These are phyloP conservation scores for Drepanosiphum platanoidis DNA, from an alignment of 2,888 invertebrate species.

Conservation along the genomic window DNA sequence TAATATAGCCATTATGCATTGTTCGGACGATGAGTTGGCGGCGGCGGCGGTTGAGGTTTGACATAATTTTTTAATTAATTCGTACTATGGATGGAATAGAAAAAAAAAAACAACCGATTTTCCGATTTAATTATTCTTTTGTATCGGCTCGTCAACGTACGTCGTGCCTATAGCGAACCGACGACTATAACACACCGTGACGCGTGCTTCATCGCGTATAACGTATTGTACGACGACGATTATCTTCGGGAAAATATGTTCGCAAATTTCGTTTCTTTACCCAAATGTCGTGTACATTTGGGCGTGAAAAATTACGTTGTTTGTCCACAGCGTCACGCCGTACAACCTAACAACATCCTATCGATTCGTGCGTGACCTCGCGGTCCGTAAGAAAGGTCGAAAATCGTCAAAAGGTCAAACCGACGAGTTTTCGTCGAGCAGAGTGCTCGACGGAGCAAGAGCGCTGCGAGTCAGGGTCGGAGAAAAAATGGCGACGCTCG, in stretches of 20 bases:
- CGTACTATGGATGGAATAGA: not conserved
- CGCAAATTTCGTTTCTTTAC: too few relatives aligned
- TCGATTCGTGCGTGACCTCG: too few relatives aligned
- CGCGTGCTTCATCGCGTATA: not conserved
- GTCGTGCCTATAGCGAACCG: not conserved
- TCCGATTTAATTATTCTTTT: conserved; percentile 26
- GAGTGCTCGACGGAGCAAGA: too few relatives aligned
- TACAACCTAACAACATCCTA: too few relatives aligned
- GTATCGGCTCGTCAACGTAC: not conserved
- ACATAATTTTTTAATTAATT: conserved; percentile 28
- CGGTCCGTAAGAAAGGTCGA: too few relatives aligned
- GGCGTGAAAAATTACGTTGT: too few relatives aligned
- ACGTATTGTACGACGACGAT: not conserved
- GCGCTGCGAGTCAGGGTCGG: too few relatives aligned
- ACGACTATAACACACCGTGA: not conserved
- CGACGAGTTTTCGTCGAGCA: too few relatives aligned
- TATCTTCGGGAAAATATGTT: too few relatives aligned
- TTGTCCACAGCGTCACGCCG: too few relatives aligned
- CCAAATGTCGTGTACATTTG: too few relatives aligned
- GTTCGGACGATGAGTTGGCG: conserved; percentile 4
- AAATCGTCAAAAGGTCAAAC: too few relatives aligned
- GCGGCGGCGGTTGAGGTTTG: conserved; percentile 14
- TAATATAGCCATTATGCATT: not conserved
- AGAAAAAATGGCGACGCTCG: not conserved
- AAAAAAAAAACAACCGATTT: conserved; percentile 26